Evolutionary conservation across 2,113 vertebrate genomes (phyloP).

Genomic region (Rhodinocichla rosea): DNA sequence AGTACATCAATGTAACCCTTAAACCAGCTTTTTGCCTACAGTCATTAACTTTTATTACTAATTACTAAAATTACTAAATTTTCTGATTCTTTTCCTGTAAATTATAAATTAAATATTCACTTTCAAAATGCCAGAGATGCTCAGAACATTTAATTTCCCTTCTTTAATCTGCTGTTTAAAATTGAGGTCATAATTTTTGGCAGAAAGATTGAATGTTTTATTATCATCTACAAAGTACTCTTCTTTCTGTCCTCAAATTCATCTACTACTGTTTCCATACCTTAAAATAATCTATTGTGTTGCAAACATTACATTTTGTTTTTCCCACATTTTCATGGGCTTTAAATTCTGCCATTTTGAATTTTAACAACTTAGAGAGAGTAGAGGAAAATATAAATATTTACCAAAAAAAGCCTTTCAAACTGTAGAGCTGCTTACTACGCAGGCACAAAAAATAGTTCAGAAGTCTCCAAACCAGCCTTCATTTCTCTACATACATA

Average conservation of each 20-base stretch:
- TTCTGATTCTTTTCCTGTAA: background rate
- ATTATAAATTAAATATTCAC: background rate
- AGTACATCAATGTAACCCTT: background rate
- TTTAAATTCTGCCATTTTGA: background rate
- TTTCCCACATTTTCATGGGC: background rate
- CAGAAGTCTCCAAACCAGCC: background rate
- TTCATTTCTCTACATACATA: background rate
- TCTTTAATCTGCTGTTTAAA: background rate
- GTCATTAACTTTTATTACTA: background rate
- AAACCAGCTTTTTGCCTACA: background rate
- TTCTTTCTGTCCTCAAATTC: background rate
- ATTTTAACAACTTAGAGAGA: background rate
- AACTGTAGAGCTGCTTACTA: background rate
- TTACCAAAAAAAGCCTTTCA: background rate
- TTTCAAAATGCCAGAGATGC: background rate
- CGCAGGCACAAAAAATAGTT: background rate
- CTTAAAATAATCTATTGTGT: background rate
- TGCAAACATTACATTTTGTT: fast-evolving
- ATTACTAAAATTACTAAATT: background rate
- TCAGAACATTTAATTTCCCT: background rate
- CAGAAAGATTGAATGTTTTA: background rate
- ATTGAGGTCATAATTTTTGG: background rate
- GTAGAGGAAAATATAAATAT: background rate
- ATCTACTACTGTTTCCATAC: background rate
- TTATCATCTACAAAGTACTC: background rate